Percentiles rank a stretch among this genome's conserved stretches.
These are phyloP conservation scores for Lycia hirtaria DNA, from an alignment of 2,888 invertebrate genomes.

Conservation along the genomic window DNA sequence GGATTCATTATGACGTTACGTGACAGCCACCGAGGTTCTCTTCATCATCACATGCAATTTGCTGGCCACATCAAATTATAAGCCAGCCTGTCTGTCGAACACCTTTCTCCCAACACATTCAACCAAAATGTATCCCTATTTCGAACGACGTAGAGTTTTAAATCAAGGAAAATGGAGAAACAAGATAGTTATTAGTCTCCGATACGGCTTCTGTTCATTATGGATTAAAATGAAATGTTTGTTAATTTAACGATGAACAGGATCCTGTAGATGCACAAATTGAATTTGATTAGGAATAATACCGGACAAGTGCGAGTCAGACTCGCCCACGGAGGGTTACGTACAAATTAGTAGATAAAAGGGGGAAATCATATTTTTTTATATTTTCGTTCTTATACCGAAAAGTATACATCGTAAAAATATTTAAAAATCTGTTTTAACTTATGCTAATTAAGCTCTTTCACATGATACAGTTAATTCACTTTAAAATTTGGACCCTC, in stretches of 20 bases:
- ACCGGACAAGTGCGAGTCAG: too few relatives aligned
- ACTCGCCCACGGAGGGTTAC: too few relatives aligned
- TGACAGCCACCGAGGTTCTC: slow-evolving; percentile 65
- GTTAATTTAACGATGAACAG: slow-evolving; percentile 44
- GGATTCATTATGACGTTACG: slow-evolving; percentile 77
- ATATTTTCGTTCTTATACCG: too few relatives aligned
- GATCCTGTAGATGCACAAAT: slow-evolving; percentile 20
- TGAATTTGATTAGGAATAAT: slow-evolving; percentile 32
- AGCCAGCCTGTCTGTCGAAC: slow-evolving; percentile 44
- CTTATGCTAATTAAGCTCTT: too few relatives aligned
- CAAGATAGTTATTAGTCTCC: slow-evolving; percentile 41
- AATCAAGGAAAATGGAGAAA: neutral
- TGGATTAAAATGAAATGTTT: slow-evolving; percentile 52
- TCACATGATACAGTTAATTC: too few relatives aligned
- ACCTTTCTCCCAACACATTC: slow-evolving; percentile 37
- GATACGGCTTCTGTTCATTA: slow-evolving; percentile 49
- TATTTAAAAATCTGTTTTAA: too few relatives aligned
- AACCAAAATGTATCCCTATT: slow-evolving; percentile 36
- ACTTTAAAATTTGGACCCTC: too few relatives aligned
- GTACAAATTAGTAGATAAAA: too few relatives aligned
- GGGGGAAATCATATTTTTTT: too few relatives aligned
- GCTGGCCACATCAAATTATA: slow-evolving; percentile 62
- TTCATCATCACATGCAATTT: slow-evolving; percentile 66
- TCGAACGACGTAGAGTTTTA: slow-evolving; percentile 44
- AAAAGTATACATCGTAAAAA: too few relatives aligned